These are phyloP conservation scores for Pedicia rivosa DNA, from an alignment of 2,888 invertebrate genomes.

Conservation along the genomic window DNA sequence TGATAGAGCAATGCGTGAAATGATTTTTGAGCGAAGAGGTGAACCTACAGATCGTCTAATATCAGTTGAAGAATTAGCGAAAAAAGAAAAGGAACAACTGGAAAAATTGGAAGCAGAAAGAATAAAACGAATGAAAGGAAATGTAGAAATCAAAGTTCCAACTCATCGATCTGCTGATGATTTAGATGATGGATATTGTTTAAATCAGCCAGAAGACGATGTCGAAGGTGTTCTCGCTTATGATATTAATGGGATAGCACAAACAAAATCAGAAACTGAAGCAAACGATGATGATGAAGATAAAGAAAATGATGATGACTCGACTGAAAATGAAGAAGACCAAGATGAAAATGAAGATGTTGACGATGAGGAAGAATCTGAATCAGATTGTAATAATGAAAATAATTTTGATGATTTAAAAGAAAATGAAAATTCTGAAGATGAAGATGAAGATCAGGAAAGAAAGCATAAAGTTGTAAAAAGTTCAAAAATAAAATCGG, in stretches of 20 bases:
- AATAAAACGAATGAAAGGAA: slow-evolving; percentile 58
- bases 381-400: slow-evolving; percentile 14
- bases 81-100: slow-evolving; percentile 60
- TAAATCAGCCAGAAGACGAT: slow-evolving; percentile 32
- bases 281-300: slow-evolving; percentile 19
- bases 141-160: slow-evolving; percentile 19
- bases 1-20: slow-evolving; percentile 62
- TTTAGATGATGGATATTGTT: slow-evolving; percentile 63
- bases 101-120: slow-evolving; percentile 66
- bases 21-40: slow-evolving; percentile 69
- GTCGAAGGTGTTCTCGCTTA: slow-evolving; percentile 22
- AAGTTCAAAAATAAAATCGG: slow-evolving; percentile 3
- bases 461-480: slow-evolving; percentile 4
- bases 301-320: slow-evolving; percentile 20
- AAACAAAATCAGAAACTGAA: slow-evolving; percentile 15
- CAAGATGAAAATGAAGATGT: slow-evolving; percentile 17
- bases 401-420: slow-evolving; percentile 28
- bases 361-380: slow-evolving; percentile 23
- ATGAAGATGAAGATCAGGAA: slow-evolving; percentile 20
- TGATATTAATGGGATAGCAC: slow-evolving; percentile 22
- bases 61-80: slow-evolving; percentile 65
- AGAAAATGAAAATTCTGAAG: slow-evolving; percentile 21
- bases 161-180: slow-evolving; percentile 73
- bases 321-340: slow-evolving; percentile 19
- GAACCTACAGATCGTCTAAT: slow-evolving; percentile 64